Conservation (phyloP, 2,797 vertebrate genomes). For the Tadarida brasiliensis region DNA sequence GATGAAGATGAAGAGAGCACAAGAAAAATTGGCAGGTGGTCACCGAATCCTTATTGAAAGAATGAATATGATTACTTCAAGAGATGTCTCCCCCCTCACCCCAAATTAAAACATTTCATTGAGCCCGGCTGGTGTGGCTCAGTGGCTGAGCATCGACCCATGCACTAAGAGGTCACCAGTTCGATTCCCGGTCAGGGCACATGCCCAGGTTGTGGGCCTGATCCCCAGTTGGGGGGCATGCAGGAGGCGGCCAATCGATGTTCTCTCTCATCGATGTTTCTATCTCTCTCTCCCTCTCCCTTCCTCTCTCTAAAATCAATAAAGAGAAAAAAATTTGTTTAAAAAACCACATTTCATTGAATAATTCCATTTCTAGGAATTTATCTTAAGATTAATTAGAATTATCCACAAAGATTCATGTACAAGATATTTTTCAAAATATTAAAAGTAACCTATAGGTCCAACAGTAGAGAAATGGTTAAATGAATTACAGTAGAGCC, state of each 20-base stretch:
- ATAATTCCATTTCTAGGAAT: conserved; percentile 26
- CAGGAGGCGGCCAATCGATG: too few relatives aligned
- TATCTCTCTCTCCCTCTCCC: too few relatives aligned
- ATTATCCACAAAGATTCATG: conserved; percentile 49
- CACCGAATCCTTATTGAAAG: conserved; percentile 24
- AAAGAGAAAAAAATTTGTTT: neutral
- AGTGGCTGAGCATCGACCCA: too few relatives aligned
- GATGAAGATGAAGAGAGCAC: neutral
- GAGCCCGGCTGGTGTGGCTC: neutral
- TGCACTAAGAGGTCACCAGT: too few relatives aligned
- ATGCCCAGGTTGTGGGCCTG: too few relatives aligned
- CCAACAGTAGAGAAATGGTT: conserved; percentile 33
- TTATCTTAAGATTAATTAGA: conserved; percentile 59
- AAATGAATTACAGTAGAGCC: conserved; percentile 23
- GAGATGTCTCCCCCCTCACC: too few relatives aligned
- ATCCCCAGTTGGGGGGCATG: too few relatives aligned
- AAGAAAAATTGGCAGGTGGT: conserved; percentile 32
- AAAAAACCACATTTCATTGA: too few relatives aligned
- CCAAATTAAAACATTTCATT: neutral
- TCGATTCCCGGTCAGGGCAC: too few relatives aligned
- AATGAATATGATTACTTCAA: conserved; percentile 15
- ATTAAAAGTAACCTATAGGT: conserved; percentile 48
- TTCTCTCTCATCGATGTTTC: too few relatives aligned
- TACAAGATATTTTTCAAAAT: conserved; percentile 49
- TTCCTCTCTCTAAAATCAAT: too few relatives aligned